A percentile compares a stretch with the other conserved stretches of the same genome.
These are phyloP conservation scores for Typhlichthys subterraneus DNA, from an alignment of 2,797 vertebrate genomes.

Conservation along the genomic window DNA sequence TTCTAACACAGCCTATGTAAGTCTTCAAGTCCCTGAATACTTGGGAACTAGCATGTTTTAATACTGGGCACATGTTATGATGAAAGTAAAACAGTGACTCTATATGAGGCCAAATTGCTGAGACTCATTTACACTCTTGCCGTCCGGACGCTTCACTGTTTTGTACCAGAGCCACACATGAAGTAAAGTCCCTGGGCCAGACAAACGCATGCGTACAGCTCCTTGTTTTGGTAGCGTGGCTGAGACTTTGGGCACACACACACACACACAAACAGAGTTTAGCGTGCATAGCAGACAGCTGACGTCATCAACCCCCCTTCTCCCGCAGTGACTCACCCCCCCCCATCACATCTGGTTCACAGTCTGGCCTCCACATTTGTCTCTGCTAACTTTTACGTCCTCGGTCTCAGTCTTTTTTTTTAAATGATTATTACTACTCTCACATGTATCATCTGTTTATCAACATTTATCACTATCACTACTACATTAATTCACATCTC, in stretches of 20 bases:
- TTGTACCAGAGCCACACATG: constrained; percentile 43
- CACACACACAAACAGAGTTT: not conserved
- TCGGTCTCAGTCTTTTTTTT: too few species aligned
- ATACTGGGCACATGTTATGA: constrained; percentile 4
- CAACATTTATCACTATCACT: too few species aligned
- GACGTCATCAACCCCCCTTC: constrained; percentile 15
- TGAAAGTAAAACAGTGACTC: constrained; percentile 21
- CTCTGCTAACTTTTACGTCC: constrained; percentile 14
- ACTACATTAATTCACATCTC: too few species aligned
- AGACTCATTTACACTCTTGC: constrained; percentile 33
- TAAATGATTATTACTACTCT: too few species aligned
- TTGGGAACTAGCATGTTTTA: constrained; percentile 14
- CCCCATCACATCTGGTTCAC: constrained; percentile 68
- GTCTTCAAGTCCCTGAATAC: constrained; percentile 1
- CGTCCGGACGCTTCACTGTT: constrained; percentile 12
- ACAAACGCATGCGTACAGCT: constrained; percentile 56
- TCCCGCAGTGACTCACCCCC: constrained; percentile 67
- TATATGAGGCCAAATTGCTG: constrained; percentile 15
- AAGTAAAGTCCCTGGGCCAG: constrained; percentile 57
- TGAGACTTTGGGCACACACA: constrained; percentile 50
- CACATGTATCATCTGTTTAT: too few species aligned
- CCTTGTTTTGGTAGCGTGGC: constrained; percentile 69
- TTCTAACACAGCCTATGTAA: not conserved
- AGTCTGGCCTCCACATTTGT: constrained; percentile 49
- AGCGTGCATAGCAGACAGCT: too few species aligned